Evolutionary conservation across 2,888 invertebrate species (phyloP), one percentile per base, ranked within the genome.

Genomic region (Apantesis nais): DNA sequence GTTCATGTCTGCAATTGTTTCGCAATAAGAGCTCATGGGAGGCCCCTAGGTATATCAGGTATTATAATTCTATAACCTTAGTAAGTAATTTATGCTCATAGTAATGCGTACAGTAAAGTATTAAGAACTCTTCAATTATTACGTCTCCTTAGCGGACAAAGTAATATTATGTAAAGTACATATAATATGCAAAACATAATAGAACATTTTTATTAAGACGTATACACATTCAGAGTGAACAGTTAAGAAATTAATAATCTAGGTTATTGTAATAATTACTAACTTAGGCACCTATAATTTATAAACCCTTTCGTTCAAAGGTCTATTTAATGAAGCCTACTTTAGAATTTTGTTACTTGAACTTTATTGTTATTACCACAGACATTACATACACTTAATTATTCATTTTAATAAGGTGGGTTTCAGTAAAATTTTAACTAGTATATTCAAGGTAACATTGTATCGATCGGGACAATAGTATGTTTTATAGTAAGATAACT

Each of bases 401-500:
- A 62, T 68, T 68, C 61, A 52, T 29, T 34, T 41, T 41, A 39
- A 25, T 63, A 16, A 63, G 16, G 63, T 41, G 16, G 39, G 29
- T 63, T 58, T 58, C 2, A 41, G 25, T 25, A 62, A 67, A 61
- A 16, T 34, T 25, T 62, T 31, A 66, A 55, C 11, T 11, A 60
- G 41, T 52, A 2, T 39, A 48, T 44, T 67, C 67, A 67, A 67
- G 67, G 67, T 62, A 67, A 62, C n/a, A 19, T 62, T 34, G 2
- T 62, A 67, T 67, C 29, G 67, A 67, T 67, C 62, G n/a, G 16
- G 12, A 16, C 19, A 14, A 61, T 22, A 61, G 31, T 61, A 62
- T 37, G 22, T 37, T n/a, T 62, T 37, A 62, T 11, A 62, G 37
- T n/a, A 37, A 37, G 37, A 62, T 22, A 62, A 37, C 61, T 61